These are phyloP conservation scores for Trinectes maculatus DNA, from an alignment of 2,113 vertebrate species.

Conservation along the genomic window DNA sequence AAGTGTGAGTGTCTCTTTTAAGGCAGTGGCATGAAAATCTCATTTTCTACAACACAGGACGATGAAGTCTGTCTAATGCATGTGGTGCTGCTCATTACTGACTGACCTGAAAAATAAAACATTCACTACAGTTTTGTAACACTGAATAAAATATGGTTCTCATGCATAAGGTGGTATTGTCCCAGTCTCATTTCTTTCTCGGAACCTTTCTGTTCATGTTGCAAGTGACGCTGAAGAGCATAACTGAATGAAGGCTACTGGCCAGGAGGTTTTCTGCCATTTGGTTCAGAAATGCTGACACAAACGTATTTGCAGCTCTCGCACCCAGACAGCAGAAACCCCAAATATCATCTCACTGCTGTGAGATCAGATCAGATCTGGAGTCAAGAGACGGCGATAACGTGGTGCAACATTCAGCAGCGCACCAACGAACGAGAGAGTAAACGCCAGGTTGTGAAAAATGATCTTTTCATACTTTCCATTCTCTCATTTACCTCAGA, in stretches of 20 bases:
- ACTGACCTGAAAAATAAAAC: too few relatives aligned
- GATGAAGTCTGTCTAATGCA: too few relatives aligned
- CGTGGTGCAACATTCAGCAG: conserved; percentile 53
- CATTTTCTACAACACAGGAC: too few relatives aligned
- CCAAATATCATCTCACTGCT: conserved; percentile 27
- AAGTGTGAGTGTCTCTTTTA: too few relatives aligned
- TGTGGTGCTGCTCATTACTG: too few relatives aligned
- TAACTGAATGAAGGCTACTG: neutral
- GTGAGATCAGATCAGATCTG: conserved; percentile 43
- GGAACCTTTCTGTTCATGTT: neutral
- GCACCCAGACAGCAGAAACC: conserved; percentile 32
- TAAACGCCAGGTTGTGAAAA: conserved; percentile 9
- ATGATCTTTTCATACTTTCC: conserved; percentile 13
- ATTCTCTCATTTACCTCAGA: neutral
- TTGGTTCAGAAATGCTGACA: conserved; percentile 35
- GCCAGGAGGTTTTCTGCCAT: conserved; percentile 11
- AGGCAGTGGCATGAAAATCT: too few relatives aligned
- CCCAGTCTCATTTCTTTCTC: too few relatives aligned
- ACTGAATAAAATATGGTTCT: too few relatives aligned
- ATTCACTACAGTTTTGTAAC: too few relatives aligned
- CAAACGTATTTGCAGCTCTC: conserved; percentile 52
- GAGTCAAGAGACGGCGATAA: conserved; percentile 36
- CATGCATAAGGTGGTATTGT: too few relatives aligned
- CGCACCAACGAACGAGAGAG: conserved; percentile 5
- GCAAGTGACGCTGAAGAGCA: neutral